A percentile compares a stretch with the other conserved stretches of the same genome.
Conservation (phyloP, 2,113 vertebrate genomes). For the Oophaga pumilio region DNA sequence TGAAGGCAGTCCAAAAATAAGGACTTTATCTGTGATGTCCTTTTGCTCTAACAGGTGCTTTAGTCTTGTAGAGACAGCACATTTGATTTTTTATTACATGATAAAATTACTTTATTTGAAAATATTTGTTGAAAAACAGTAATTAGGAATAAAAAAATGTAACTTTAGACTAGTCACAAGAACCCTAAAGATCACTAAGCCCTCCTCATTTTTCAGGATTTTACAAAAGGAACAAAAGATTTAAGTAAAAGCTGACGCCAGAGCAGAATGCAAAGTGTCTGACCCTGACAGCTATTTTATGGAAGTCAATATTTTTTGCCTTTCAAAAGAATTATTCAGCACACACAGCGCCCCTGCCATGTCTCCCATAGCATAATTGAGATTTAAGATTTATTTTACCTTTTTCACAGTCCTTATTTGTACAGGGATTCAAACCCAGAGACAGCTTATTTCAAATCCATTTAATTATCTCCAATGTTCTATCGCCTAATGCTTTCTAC, state of each 20-base stretch:
- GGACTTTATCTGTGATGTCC: too few species aligned
- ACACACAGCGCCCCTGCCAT: constrained; percentile 45
- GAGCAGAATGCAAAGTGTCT: constrained; percentile 25
- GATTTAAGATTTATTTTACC: constrained; percentile 59
- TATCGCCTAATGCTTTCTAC: constrained; percentile 46
- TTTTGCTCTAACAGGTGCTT: too few species aligned
- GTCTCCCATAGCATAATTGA: constrained; percentile 55
- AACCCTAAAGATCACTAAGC: neutral
- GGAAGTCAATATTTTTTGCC: constrained; percentile 57
- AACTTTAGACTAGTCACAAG: neutral
- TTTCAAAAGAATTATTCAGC: constrained; percentile 54
- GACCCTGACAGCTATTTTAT: constrained; percentile 53
- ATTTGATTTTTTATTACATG: neutral
- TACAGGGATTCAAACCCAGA: constrained; percentile 55
- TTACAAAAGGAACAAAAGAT: constrained; percentile 1
- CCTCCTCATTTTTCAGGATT: neutral
- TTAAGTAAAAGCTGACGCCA: neutral
- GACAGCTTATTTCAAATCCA: constrained; percentile 54
- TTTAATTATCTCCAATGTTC: constrained; percentile 54
- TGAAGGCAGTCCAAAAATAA: neutral
- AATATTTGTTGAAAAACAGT: neutral
- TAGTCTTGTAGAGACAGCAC: neutral
- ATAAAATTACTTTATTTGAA: neutral
- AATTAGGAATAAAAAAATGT: neutral
- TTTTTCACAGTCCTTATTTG: constrained; percentile 54